Evolutionary conservation across 2,113 vertebrate genomes (phyloP), one percentile per base, ranked within the genome.

Genomic region (Neofelis nebulosa): DNA sequence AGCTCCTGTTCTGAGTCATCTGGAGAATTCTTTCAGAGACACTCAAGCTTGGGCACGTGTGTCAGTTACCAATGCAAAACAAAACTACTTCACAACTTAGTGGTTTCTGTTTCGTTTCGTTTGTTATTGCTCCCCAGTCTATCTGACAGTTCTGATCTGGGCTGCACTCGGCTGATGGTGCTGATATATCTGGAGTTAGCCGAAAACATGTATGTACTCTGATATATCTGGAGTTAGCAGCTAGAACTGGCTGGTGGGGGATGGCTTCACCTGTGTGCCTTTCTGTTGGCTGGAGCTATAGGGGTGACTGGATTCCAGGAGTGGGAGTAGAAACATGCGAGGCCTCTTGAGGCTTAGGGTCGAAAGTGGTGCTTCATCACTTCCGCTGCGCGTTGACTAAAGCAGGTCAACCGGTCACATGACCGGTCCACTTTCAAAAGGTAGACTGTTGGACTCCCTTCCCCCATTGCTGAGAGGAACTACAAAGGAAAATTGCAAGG

Each of bases 391-490:
- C 86, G 1, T 89, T 45, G 41, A 89, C 71, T 19, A 83, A 94
- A 78, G 63, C 78, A 93, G 85, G 81, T 85, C 84, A 94, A 55
- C 78, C 91, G 85, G 81, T 85, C 84, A 95, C 25, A 9, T 45
- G 27, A 45, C 38, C 3, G 1, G 55, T 78, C 21, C 55, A 81
- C 3, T 89, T 95, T 84, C 57, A 52, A 80, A 81, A 63, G 31
- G 19, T 57, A 66, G n/a, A 69, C 10, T 81, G 19, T 15, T 82
- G 52, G 6, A n/a, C 19, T 93, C 29, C 10, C 18, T 29, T 16
- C 57, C 27, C 50, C 50, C 14, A 4, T 95, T 23, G 29, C 50
- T 66, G 63, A 87, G 66, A 88, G 57, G 19, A 85, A 55, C 6
- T 84, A n/a, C 27, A 55, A 66, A 80, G 63, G 45, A 79, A 94